A percentile compares a stretch with the other conserved stretches of the same genome.
These are phyloP conservation scores for Raja brachyura DNA, from an alignment of 2,113 vertebrate genomes.

Conservation along the genomic window DNA sequence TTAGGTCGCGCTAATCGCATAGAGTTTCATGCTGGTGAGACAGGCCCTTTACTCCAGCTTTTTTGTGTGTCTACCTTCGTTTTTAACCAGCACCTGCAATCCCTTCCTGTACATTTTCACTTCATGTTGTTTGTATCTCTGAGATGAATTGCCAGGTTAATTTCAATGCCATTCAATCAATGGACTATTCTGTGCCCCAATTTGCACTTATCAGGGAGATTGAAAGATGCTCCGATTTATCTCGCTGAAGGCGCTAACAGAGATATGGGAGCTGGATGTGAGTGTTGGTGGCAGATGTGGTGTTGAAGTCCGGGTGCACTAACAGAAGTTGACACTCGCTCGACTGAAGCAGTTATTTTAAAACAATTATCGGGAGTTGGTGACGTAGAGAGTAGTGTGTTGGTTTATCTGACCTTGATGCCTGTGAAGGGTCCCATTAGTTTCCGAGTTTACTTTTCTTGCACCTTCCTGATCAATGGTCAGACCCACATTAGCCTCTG, in stretches of 20 bases:
- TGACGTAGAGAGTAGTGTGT: too few relatives aligned
- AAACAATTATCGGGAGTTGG: background rate
- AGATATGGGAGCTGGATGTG: background rate
- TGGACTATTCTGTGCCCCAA: too few relatives aligned
- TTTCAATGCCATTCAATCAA: background rate
- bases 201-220: background rate
- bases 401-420: background rate
- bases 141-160: background rate
- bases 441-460: background rate
- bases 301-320: background rate
- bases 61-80: too few relatives aligned
- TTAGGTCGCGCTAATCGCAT: too few relatives aligned
- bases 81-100: background rate
- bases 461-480: background rate
- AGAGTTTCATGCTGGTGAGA: too few relatives aligned
- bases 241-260: background rate
- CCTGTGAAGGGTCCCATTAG: background rate
- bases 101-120: background rate
- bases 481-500: background rate
- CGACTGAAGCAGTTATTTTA: background rate
- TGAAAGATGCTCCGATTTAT: background rate
- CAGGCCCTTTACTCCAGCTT: too few relatives aligned
- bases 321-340: background rate
- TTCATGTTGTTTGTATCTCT: background rate
- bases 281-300: background rate